phyloP scores from a whole-genome alignment of 2,113 vertebrate species.

The Salvelinus alpinus region DNA sequence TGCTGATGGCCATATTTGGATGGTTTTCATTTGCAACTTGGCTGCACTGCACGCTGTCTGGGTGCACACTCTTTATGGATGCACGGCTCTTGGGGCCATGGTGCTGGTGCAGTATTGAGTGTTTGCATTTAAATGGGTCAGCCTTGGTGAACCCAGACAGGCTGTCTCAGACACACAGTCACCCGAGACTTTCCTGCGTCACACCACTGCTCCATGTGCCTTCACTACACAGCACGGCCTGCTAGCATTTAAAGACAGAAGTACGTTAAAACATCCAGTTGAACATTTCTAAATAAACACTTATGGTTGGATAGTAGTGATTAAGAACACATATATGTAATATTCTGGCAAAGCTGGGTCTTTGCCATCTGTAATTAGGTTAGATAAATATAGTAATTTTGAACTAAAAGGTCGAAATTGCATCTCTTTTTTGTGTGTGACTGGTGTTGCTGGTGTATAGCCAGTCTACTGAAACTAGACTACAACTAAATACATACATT shows the following conservation, averaged over 20 bases:
- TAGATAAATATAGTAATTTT: constrained; percentile 47
- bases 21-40: neutral
- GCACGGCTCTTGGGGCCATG: constrained; percentile 14
- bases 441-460: too few species aligned
- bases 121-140: constrained; percentile 72
- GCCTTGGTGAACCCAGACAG: constrained; percentile 54
- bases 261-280: neutral
- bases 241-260: constrained; percentile 14
- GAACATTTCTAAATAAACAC: neutral
- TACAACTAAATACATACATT: too few species aligned
- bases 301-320: constrained; percentile 38
- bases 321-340: constrained; percentile 46
- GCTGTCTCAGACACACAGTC: constrained; percentile 41
- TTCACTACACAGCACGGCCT: neutral
- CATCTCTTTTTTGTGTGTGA: neutral
- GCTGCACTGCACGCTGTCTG: neutral
- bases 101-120: constrained; percentile 56
- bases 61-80: constrained; percentile 3
- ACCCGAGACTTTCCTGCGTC: neutral
- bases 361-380: constrained; percentile 52
- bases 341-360: constrained; percentile 26
- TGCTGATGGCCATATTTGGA: neutral
- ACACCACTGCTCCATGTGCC: neutral
- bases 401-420: constrained; percentile 24
- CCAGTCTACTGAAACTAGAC: too few species aligned